A percentile compares a stretch with the other conserved stretches of the same genome.
phyloP scores from a whole-genome alignment of 2,113 vertebrate species.

The Rhea pennata region DNA sequence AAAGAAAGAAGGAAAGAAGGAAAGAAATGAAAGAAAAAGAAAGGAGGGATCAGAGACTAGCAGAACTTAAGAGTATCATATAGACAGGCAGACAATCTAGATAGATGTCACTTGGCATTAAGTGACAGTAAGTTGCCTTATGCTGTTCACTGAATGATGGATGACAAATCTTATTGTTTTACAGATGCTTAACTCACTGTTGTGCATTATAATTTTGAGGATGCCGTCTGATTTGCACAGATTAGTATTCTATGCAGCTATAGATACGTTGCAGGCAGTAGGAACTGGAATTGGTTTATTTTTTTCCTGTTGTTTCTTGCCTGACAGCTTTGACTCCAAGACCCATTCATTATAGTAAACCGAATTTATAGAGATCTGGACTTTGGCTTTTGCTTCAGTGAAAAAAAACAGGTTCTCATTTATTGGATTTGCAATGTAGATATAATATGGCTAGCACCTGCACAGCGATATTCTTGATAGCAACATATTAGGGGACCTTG shows the following conservation, averaged over 20 bases:
- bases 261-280: conserved; percentile 34
- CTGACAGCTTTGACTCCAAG: conserved; percentile 72
- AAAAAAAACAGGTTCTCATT: not conserved
- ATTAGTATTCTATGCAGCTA: conserved; percentile 68
- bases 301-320: conserved; percentile 71
- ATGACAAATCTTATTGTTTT: conserved; percentile 76
- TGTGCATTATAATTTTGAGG: conserved; percentile 75
- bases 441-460: conserved; percentile 49
- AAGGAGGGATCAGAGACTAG: not conserved
- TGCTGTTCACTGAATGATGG: conserved; percentile 69
- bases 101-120: conserved; percentile 68
- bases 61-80: conserved; percentile 30
- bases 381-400: conserved; percentile 53
- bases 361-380: conserved; percentile 62
- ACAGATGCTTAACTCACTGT: conserved; percentile 75
- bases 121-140: conserved; percentile 69
- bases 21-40: not conserved
- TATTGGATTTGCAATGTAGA: conserved; percentile 63
- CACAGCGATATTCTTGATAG: conserved; percentile 8
- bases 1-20: not conserved
- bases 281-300: conserved; percentile 68
- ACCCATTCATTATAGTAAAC: conserved; percentile 70
- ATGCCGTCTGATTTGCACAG: conserved; percentile 71
- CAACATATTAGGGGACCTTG: not conserved
- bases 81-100: conserved; percentile 57